These are phyloP conservation scores for Altica lythri DNA, from an alignment of 2,888 invertebrate genomes.

Conservation along the genomic window DNA sequence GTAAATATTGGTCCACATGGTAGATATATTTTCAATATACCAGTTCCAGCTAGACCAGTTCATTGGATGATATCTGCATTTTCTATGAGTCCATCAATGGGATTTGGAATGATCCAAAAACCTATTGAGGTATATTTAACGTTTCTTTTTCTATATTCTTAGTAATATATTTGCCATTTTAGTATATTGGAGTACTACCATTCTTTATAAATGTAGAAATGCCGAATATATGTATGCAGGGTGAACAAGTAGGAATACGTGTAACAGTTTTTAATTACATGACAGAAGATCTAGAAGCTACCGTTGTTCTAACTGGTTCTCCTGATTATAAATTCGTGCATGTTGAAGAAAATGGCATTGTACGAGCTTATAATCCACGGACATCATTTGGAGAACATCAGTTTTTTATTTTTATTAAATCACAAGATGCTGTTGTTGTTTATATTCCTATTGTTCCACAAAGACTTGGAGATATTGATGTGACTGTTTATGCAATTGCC, in stretches of 20 bases:
- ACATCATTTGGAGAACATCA: constrained; percentile 94
- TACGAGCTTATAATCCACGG: constrained; percentile 85
- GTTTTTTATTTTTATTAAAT: constrained; percentile 83
- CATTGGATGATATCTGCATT: constrained; percentile 94
- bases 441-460: constrained; percentile 90
- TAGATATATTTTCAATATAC: constrained; percentile 81
- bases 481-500: constrained; percentile 77
- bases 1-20: constrained; percentile 92
- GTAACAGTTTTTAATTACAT: constrained; percentile 95
- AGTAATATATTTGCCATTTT: constrained; percentile 39
- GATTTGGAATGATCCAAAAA: constrained; percentile 83
- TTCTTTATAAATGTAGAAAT: constrained; percentile 96
- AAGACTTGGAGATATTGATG: constrained; percentile 73
- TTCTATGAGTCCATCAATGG: constrained; percentile 83
- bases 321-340: constrained; percentile 89
- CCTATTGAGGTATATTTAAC: constrained; percentile 77
- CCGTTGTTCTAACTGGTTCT: constrained; percentile 84
- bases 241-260: constrained; percentile 91
- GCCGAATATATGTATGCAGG: constrained; percentile 74
- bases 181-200: constrained; percentile 88
- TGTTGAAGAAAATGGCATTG: constrained; percentile 85
- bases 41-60: constrained; percentile 82
- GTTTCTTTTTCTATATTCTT: constrained; percentile 10
- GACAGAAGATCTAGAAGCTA: constrained; percentile 80
- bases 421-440: constrained; percentile 81